phyloP scores from a whole-genome alignment of 2,113 vertebrate species.

The Fregata magnificens region DNA sequence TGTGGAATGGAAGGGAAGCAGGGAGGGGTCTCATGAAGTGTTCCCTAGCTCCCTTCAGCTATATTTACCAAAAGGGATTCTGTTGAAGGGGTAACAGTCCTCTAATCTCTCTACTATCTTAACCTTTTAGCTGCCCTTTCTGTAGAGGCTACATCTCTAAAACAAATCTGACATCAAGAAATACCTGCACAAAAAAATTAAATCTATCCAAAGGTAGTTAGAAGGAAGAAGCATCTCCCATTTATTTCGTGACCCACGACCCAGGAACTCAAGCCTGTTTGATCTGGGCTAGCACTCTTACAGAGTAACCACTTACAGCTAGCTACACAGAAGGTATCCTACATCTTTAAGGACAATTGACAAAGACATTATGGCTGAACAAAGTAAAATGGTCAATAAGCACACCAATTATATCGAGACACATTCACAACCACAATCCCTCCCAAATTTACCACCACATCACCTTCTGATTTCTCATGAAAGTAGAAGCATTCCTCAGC shows the following conservation, averaged over 20 bases:
- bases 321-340: neutral
- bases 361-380: neutral
- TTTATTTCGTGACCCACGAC: neutral
- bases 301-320: neutral
- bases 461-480: neutral
- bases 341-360: neutral
- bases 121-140: constrained; percentile 44
- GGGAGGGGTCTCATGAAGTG: neutral
- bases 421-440: neutral
- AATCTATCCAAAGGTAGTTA: neutral
- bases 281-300: neutral
- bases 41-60: neutral
- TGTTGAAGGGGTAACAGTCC: neutral
- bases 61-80: constrained; percentile 22
- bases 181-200: neutral
- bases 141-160: neutral
- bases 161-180: constrained; percentile 4
- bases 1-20: neutral
- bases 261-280: neutral
- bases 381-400: neutral
- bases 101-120: constrained; percentile 40
- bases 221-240: neutral
- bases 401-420: neutral
- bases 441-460: neutral
- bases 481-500: neutral